phyloP scores from a whole-genome alignment of 2,113 vertebrate genomes.

The Zonotrichia leucophrys region DNA sequence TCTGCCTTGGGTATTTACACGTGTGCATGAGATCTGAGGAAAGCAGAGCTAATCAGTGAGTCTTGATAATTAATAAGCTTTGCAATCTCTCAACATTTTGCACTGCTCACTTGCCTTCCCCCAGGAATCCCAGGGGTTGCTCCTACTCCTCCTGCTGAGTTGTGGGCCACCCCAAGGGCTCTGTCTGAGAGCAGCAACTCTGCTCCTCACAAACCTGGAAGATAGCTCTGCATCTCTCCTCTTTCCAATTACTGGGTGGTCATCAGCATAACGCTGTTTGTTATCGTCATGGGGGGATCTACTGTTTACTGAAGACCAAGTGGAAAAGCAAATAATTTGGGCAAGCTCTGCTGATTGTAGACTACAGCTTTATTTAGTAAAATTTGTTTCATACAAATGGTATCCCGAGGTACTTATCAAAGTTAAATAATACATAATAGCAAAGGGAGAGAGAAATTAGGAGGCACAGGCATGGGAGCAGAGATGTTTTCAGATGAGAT shows the following conservation, averaged over 20 bases:
- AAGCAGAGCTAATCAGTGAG: neutral
- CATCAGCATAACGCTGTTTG: neutral
- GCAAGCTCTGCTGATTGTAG: neutral
- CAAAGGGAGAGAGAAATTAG: constrained; percentile 42
- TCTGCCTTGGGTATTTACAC: neutral
- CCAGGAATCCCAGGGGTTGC: neutral
- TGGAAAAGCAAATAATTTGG: neutral
- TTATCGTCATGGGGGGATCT: neutral
- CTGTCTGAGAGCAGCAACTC: neutral
- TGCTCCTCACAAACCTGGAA: neutral
- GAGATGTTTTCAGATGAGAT: constrained; percentile 49
- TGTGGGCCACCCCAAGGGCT: neutral
- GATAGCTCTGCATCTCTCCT: neutral
- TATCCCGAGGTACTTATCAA: constrained; percentile 38
- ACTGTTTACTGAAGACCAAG: neutral
- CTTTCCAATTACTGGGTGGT: neutral
- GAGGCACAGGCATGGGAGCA: neutral
- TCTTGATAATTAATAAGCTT: neutral
- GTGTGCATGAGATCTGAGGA: neutral
- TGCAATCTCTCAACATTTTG: neutral
- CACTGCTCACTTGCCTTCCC: neutral
- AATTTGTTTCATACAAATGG: neutral
- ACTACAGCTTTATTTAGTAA: constrained; percentile 35
- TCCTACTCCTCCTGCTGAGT: neutral
- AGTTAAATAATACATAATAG: constrained; percentile 53